Evolutionary conservation across 2,113 vertebrate genomes (phyloP).

Genomic region (Osmerus eperlanus): DNA sequence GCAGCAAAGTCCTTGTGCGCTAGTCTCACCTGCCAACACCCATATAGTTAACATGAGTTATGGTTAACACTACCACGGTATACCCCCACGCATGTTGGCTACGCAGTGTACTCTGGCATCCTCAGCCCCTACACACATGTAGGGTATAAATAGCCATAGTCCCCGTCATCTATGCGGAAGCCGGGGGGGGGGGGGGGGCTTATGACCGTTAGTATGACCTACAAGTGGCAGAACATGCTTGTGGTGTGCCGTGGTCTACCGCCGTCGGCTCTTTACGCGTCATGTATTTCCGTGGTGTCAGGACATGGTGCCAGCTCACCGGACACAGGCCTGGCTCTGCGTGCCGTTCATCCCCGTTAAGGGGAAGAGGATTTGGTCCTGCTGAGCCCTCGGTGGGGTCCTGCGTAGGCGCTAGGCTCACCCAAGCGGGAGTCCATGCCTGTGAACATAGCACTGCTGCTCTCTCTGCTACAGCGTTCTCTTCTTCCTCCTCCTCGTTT

Average conservation of each 20-base stretch:
- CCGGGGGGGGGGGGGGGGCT: background rate
- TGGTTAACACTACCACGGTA: background rate
- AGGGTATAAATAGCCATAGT: too few relatives aligned
- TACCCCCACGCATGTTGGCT: conserved; percentile 1
- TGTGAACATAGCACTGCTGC: background rate
- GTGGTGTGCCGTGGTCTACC: background rate
- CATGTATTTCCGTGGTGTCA: conserved; percentile 35
- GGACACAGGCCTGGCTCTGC: conserved; percentile 22
- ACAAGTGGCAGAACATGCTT: conserved; percentile 1
- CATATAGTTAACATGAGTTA: too few relatives aligned
- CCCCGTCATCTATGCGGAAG: too few relatives aligned
- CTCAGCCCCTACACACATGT: background rate
- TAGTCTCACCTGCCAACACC: too few relatives aligned
- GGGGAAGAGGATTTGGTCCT: conserved; percentile 58
- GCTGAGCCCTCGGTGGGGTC: conserved; percentile 40
- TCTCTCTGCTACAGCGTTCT: background rate
- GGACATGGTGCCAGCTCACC: conserved; percentile 31
- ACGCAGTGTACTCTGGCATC: conserved; percentile 29
- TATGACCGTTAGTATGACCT: conserved; percentile 20
- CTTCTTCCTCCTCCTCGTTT: background rate
- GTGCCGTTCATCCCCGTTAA: conserved; percentile 46
- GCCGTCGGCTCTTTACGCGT: conserved; percentile 11
- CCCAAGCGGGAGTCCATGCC: conserved; percentile 2
- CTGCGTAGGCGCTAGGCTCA: conserved; percentile 4
- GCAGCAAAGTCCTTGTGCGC: too few relatives aligned